Evolutionary conservation across 2,888 invertebrate genomes (phyloP), one percentile per base, ranked within the genome.

Genomic region (Drosophila cyrtoloma): DNA sequence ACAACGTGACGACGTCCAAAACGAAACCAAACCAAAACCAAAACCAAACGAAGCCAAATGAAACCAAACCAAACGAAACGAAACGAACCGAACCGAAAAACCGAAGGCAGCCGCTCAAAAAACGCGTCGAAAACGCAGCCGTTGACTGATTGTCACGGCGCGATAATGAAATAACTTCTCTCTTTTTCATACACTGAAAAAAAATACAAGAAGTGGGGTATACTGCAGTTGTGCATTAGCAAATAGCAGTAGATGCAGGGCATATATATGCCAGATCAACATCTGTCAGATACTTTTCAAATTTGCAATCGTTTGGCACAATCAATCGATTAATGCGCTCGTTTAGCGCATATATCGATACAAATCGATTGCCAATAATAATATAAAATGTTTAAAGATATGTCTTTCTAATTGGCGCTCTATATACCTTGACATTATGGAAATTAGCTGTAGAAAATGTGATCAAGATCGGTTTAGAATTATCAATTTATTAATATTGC

Each of bases 131-230:
- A 79, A 81, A 78, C 82, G 82, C 82, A 80, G 76, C 66, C 71
- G 76, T 71, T 90, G 88, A 85, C 88, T 90, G 89, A 90, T 86
- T 86, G 86, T 85, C 86, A 76, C 71, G 78, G 77, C 82, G 73
- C 80, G 89, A 86, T 86, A 86, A 82, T 87, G 85, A 87, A 89
- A 85, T 77, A 87, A 80, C 77, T 74, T 75, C 59, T 70, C 69
- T 9, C 12, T 4, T 56, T 32, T 30, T n/a, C 14, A 30, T 33
- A 35, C 30, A 22, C 47, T 22, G 22, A 22, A 22, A 22, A 22
- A 47, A 47, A 26, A 16, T 16, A 1, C 2, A 7, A 5, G 22
- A 16, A 14, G 47, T 2, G 0, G 9, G 16, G 22, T 22, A 47
- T 47, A 4, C 47, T 26, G 22, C 47, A 26, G 16, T 14, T 22